Percentiles rank a stretch among this genome's conserved stretches.
These are phyloP conservation scores for Sphaeramia orbicularis DNA, from an alignment of 2,797 vertebrate genomes.

Conservation along the genomic window DNA sequence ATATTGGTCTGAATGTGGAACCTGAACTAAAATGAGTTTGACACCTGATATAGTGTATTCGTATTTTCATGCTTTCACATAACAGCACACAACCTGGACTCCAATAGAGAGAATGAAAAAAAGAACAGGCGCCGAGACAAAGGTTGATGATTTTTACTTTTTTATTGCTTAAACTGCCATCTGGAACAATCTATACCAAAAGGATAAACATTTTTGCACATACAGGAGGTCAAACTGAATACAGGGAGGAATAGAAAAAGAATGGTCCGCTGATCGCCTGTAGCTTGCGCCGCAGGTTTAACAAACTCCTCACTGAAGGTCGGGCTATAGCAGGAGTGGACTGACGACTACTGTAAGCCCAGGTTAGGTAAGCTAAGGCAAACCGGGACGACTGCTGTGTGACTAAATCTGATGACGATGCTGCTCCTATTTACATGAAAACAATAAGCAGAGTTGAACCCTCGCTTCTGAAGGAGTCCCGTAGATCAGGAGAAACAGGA, in stretches of 20 bases:
- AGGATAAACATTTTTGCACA: conserved; percentile 94
- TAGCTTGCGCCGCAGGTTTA: conserved; percentile 84
- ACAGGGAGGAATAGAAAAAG: conserved; percentile 91
- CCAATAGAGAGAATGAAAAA: too few relatives aligned
- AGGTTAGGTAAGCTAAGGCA: conserved; percentile 91
- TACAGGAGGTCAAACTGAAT: conserved; percentile 92
- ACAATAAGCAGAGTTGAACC: conserved; percentile 44
- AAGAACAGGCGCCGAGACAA: conserved; percentile 20
- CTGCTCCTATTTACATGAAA: conserved; percentile 74
- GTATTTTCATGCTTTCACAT: too few relatives aligned
- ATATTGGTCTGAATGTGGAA: too few relatives aligned
- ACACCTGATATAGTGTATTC: too few relatives aligned
- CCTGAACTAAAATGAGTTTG: too few relatives aligned
- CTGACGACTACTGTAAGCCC: conserved; percentile 81
- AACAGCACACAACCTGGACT: too few relatives aligned
- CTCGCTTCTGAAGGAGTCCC: conserved; percentile 48
- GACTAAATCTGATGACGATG: conserved; percentile 61
- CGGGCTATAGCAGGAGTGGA: conserved; percentile 85
- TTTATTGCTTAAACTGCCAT: conserved; percentile 96
- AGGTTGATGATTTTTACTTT: conserved; percentile 72
- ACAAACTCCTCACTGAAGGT: conserved; percentile 82
- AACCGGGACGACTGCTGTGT: conserved; percentile 86
- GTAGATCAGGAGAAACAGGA: conserved; percentile 45
- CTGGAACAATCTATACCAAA: conserved; percentile 98
- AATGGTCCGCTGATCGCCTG: conserved; percentile 93